phyloP scores from a whole-genome alignment of 1,140 invertebrate species.

The Bathynomus jamesi region DNA sequence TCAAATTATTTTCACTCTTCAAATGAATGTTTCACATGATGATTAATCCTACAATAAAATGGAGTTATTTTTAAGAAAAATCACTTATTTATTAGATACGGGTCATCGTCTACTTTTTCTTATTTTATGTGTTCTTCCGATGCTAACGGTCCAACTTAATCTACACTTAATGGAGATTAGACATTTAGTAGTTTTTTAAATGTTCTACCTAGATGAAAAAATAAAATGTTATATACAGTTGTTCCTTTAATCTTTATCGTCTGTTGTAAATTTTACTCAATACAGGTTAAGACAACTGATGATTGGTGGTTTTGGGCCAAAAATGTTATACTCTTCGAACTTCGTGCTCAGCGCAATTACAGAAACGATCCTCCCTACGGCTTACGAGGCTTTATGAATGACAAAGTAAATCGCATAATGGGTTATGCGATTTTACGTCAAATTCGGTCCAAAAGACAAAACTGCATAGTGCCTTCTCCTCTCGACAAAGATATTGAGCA shows the following conservation, averaged over 20 bases:
- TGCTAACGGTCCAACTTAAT: not conserved
- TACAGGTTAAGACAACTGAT: constrained; percentile 21
- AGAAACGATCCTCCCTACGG: constrained; percentile 45
- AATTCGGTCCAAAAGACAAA: constrained; percentile 38
- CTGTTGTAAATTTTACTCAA: not conserved
- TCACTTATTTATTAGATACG: too few relatives aligned
- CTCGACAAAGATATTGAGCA: not conserved
- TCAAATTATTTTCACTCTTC: too few relatives aligned
- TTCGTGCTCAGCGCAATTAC: constrained; percentile 48
- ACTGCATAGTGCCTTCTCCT: constrained; percentile 6
- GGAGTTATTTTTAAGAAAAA: too few relatives aligned
- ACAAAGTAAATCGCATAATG: constrained; percentile 49
- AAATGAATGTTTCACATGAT: too few relatives aligned
- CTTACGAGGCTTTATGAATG: constrained; percentile 48
- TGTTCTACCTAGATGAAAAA: not conserved
- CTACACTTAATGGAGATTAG: not conserved
- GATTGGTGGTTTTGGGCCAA: constrained; percentile 46
- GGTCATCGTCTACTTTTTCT: not conserved
- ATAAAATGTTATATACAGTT: not conserved
- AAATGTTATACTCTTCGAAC: constrained; percentile 43
- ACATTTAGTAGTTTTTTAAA: not conserved
- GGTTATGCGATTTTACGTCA: constrained; percentile 50
- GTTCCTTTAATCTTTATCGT: not conserved
- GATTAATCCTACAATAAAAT: too few relatives aligned
- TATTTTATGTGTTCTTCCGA: not conserved